Evolutionary conservation across 2,888 invertebrate genomes (phyloP).

Genomic region (Galeopsomyia nigrocyanea): DNA sequence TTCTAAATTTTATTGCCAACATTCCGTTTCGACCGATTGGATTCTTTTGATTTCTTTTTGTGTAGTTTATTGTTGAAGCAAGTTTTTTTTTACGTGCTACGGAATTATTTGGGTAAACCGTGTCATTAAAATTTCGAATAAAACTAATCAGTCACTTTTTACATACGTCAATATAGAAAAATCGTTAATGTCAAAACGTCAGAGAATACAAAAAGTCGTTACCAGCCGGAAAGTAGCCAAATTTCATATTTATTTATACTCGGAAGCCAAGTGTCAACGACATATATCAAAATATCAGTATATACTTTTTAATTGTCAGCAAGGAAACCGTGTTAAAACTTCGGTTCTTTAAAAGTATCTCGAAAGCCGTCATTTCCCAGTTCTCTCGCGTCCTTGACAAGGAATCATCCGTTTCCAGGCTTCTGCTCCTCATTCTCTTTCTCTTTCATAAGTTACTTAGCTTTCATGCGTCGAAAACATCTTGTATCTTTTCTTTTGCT

Average conservation of each 20-base stretch:
- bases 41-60: neutral
- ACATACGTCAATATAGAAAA: neutral
- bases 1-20: too few species aligned
- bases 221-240: too few species aligned
- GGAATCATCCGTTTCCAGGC: conserved; percentile 18
- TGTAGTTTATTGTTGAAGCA: too few species aligned
- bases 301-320: conserved; percentile 1
- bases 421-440: conserved; percentile 7
- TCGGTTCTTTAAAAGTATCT: conserved; percentile 6
- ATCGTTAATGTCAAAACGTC: too few species aligned
- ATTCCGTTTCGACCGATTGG: neutral
- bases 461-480: neutral
- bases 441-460: conserved; percentile 15
- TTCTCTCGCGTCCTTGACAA: conserved; percentile 32
- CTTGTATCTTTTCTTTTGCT: too few species aligned
- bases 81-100: too few species aligned
- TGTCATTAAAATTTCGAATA: neutral
- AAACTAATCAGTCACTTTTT: neutral
- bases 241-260: too few species aligned
- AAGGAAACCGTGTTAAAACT: neutral
- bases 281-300: too few species aligned
- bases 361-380: conserved; percentile 30
- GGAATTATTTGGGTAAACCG: too few species aligned
- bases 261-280: too few species aligned
- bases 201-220: too few species aligned